Base-by-base conservation (phyloP, 2,888 invertebrate genomes). In the Campoplex capitator region DNA sequence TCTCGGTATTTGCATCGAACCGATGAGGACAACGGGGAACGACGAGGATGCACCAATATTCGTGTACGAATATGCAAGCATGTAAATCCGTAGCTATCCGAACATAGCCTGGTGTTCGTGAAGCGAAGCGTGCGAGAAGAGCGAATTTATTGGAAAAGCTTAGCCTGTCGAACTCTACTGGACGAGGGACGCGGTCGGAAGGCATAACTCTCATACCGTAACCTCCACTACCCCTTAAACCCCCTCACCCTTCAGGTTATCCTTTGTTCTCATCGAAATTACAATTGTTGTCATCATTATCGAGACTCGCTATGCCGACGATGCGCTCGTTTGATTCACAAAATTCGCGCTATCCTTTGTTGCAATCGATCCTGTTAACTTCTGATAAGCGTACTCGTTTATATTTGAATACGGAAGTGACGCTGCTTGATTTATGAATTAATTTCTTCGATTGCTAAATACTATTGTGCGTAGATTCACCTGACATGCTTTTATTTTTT, bases 251-350 rank as follows among this genome's bases (percentile, higher is more conserved):
- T 23, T 45, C 35, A 11, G 75, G 48, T 71, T 75, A 68, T 75
- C 85, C 93, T 94, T 94, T 93, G 93, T 93, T 91, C 91, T 88
- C 89, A 81, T 83, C 89, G 91, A 92, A 93, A 94, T 94, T 93
- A 93, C 93, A 94, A 94, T 93, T 92, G 93, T 93, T 92, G 91
- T 93, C 91, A 91, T 93, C 92, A 94, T 94, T 94, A 94, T 93
- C 93, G 92, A 90, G 90, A 90, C 90, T 89, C 88, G 93, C 91
- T 92, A 93, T 93, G 93, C 92, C 84, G 90, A 88, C 92, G 92
- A 93, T 93, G 93, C 93, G 92, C 93, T 93, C 93, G 93, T 93
- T 92, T 93, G 90, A 86, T 86, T 80, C 82, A 54, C 62, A 70
- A 83, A 88, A 86, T 58, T 75, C 67, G 73, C 76, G 85, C 84